A percentile compares a stretch with the other conserved stretches of the same genome.
These are phyloP conservation scores for Microcaecilia unicolor DNA, from an alignment of 2,797 vertebrate species.

Conservation along the genomic window DNA sequence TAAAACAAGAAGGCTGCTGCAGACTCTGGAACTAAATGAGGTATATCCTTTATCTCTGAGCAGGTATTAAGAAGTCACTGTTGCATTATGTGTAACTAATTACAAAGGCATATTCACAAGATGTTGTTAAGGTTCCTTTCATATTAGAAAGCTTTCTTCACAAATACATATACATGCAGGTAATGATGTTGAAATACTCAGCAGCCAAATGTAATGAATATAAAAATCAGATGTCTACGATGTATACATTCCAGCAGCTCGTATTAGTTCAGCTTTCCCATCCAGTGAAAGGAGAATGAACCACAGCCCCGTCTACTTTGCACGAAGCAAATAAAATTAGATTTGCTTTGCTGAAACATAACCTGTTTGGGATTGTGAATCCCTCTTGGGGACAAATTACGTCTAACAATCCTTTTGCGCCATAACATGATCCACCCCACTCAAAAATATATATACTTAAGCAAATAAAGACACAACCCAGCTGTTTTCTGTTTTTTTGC, in stretches of 20 bases:
- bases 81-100: constrained; percentile 67
- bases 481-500: too few species aligned
- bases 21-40: constrained; percentile 25
- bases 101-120: constrained; percentile 60
- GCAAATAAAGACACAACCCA: constrained; percentile 87
- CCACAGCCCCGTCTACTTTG: constrained; percentile 91
- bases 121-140: constrained; percentile 50
- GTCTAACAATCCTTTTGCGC: constrained; percentile 99
- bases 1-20: constrained; percentile 35
- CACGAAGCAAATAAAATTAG: constrained; percentile 99
- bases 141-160: constrained; percentile 68
- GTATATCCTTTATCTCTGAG: constrained; percentile 45
- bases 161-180: constrained; percentile 64
- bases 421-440: too few species aligned
- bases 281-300: constrained; percentile 92
- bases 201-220: constrained; percentile 91
- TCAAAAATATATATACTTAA: too few species aligned
- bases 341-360: constrained; percentile 99
- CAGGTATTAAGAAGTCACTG: constrained; percentile 45
- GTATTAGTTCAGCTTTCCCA: constrained; percentile 90
- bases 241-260: constrained; percentile 76
- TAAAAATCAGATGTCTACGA: constrained; percentile 87
- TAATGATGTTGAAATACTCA: constrained; percentile 70
- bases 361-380: constrained; percentile 92
- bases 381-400: constrained; percentile 99